phyloP scores from a whole-genome alignment of 2,113 vertebrate species.

The Nothoprocta perdicaria region DNA sequence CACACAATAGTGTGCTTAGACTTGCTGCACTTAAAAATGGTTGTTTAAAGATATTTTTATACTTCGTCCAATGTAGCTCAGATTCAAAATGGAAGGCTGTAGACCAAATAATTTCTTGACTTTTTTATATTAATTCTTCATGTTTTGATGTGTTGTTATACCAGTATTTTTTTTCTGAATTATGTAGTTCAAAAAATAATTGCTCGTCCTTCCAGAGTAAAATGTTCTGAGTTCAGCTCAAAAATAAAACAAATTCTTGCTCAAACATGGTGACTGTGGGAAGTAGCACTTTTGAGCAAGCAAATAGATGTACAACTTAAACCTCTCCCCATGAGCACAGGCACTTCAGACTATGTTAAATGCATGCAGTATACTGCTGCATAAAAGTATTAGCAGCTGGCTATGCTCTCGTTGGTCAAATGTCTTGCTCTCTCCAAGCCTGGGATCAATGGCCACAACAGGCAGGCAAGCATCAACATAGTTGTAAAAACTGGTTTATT shows the following conservation, averaged over 20 bases:
- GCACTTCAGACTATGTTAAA: background rate
- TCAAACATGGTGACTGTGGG: background rate
- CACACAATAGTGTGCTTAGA: background rate
- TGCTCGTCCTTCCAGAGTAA: background rate
- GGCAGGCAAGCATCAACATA: conserved; percentile 61
- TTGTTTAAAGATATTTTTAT: background rate
- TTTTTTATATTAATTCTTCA: background rate
- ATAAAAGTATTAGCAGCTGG: background rate
- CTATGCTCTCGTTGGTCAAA: background rate
- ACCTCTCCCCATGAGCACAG: background rate
- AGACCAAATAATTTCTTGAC: background rate
- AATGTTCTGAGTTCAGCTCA: background rate
- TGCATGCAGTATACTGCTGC: background rate
- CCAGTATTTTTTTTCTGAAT: background rate
- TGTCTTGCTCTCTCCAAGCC: background rate
- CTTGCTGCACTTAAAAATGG: background rate
- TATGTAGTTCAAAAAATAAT: background rate
- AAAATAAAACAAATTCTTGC: background rate
- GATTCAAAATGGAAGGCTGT: background rate
- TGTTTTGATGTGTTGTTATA: background rate
- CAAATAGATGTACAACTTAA: background rate
- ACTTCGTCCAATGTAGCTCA: background rate
- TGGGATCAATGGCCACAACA: background rate
- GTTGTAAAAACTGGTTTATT: conserved; percentile 90
- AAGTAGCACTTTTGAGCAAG: background rate